Conservation (phyloP, 2,888 invertebrate genomes). For the Noctua janthe region DNA sequence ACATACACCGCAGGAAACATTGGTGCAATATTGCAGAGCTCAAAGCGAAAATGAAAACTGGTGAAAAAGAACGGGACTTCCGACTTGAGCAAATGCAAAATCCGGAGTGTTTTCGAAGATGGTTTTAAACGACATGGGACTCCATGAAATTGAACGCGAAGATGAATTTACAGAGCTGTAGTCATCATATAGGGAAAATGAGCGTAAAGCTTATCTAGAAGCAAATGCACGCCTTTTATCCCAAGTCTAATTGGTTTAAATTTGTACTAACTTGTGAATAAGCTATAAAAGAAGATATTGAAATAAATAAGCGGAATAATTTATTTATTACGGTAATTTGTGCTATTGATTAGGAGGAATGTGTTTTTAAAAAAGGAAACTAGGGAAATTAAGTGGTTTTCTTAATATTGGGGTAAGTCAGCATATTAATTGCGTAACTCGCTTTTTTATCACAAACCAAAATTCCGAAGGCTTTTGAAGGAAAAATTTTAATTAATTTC, state of each 20-base stretch:
- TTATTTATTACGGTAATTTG: conserved; percentile 36
- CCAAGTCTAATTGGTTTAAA: conserved; percentile 34
- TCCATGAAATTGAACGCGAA: conserved; percentile 35
- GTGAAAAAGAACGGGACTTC: background rate
- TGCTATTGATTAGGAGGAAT: background rate
- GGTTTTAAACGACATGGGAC: background rate
- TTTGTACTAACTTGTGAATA: conserved; percentile 15
- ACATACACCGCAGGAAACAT: background rate
- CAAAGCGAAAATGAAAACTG: background rate
- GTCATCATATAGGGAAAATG: conserved; percentile 42
- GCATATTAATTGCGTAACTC: background rate
- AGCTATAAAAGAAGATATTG: conserved; percentile 31
- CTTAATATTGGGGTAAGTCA: background rate
- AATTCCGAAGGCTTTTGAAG: background rate
- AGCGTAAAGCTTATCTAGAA: conserved; percentile 39
- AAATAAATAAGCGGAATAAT: conserved; percentile 41
- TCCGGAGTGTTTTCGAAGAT: background rate
- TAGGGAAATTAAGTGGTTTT: background rate
- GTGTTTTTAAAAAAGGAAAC: background rate
- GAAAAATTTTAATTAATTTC: background rate
- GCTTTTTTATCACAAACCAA: background rate
- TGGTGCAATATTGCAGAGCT: background rate
- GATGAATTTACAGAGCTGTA: conserved; percentile 18
- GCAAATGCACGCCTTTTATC: conserved; percentile 34
- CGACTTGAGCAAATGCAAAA: background rate